These are phyloP conservation scores for Tenthredo livida DNA, from an alignment of 2,888 invertebrate genomes.

Conservation along the genomic window DNA sequence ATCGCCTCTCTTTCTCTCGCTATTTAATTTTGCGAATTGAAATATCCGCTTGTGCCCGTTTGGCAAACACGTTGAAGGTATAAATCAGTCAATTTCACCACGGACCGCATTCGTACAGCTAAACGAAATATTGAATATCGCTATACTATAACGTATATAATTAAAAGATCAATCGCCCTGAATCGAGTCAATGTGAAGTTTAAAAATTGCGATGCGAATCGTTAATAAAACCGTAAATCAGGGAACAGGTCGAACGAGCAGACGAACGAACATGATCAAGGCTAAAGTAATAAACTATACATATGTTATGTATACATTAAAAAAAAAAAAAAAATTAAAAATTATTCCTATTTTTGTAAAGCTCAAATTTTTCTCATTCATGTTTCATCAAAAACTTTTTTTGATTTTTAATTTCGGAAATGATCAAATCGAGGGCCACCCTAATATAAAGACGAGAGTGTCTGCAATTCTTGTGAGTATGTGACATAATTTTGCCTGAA, in stretches of 20 bases:
- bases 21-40: neutral
- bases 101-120: neutral
- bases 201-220: neutral
- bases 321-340: neutral
- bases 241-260: neutral
- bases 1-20: neutral
- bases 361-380: neutral
- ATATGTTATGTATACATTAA: neutral
- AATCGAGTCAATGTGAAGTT: neutral
- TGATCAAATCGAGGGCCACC: too few species aligned
- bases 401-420: too few species aligned
- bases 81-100: constrained; percentile 26
- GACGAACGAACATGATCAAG: neutral
- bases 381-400: too few species aligned
- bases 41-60: constrained; percentile 12
- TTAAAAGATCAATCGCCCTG: constrained; percentile 7
- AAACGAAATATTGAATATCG: constrained; percentile 24
- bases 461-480: too few species aligned
- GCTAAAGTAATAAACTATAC: neutral
- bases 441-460: too few species aligned
- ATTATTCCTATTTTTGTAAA: neutral
- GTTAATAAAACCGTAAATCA: constrained; percentile 1
- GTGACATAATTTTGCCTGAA: too few species aligned
- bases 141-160: neutral
- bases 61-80: neutral